These are phyloP conservation scores for Siniperca chuatsi DNA, from an alignment of 2,113 vertebrate genomes.

Conservation along the genomic window DNA sequence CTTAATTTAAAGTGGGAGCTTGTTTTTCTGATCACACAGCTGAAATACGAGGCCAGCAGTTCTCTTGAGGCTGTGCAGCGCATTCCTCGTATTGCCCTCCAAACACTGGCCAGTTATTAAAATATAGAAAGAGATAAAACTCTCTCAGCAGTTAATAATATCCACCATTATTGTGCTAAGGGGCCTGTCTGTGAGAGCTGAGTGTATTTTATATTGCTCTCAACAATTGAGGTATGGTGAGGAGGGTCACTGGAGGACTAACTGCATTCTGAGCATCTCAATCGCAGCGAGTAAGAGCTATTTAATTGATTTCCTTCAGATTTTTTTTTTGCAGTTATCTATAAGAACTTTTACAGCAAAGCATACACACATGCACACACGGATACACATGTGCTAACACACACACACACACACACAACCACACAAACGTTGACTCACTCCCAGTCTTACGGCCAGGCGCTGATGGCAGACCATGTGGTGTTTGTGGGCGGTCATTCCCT, in stretches of 20 bases:
- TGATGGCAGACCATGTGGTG: slow-evolving; percentile 63
- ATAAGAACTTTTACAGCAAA: slow-evolving; percentile 9
- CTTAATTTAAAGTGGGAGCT: slow-evolving; percentile 41
- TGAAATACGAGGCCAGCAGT: slow-evolving; percentile 28
- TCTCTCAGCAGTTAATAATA: slow-evolving; percentile 37
- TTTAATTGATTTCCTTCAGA: slow-evolving; percentile 18
- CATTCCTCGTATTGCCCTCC: slow-evolving; percentile 18
- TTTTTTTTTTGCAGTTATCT: slow-evolving; percentile 11
- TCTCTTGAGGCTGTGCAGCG: slow-evolving; percentile 11
- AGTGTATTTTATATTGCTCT: slow-evolving; percentile 31
- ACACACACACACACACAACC: slow-evolving; percentile 10
- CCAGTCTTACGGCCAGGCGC: slow-evolving; percentile 28
- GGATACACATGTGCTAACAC: background rate
- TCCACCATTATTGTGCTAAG: slow-evolving; percentile 35
- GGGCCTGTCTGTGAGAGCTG: slow-evolving; percentile 10
- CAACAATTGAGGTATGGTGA: slow-evolving; percentile 6
- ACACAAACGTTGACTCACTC: slow-evolving; percentile 50
- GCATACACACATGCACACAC: background rate
- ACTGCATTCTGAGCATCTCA: slow-evolving; percentile 8
- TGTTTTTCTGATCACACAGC: slow-evolving; percentile 32
- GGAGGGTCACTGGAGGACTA: slow-evolving; percentile 30
- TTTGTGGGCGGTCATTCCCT: slow-evolving; percentile 69
- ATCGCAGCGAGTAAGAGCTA: background rate
- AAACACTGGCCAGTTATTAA: slow-evolving; percentile 58
- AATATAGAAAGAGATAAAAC: slow-evolving; percentile 51